phyloP scores from a whole-genome alignment of 2,888 invertebrate species.

The Acanthosepion lycidas region DNA sequence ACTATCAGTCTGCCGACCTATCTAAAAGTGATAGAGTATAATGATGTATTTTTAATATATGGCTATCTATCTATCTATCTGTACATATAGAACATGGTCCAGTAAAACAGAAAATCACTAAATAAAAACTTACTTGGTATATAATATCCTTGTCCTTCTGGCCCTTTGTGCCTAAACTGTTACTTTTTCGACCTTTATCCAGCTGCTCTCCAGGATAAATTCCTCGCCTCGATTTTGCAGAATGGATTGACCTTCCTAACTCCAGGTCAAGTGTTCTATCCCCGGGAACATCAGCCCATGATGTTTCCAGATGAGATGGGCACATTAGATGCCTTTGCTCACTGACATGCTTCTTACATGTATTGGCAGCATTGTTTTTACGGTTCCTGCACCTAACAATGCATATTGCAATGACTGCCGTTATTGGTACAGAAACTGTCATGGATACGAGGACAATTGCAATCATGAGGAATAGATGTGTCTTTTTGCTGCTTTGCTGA shows the following conservation, averaged over 20 bases:
- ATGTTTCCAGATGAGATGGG: neutral
- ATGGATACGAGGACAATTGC: neutral
- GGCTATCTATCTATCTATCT: no score
- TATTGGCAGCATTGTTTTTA: neutral
- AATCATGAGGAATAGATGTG: neutral
- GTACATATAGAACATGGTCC: neutral
- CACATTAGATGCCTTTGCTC: neutral
- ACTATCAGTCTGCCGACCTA: no score
- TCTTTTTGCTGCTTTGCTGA: neutral
- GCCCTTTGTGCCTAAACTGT: neutral
- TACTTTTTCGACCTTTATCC: slow-evolving; percentile 12
- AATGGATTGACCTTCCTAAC: neutral
- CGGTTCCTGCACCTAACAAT: slow-evolving; percentile 7
- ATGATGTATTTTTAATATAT: no score
- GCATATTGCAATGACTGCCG: neutral
- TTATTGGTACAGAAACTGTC: neutral
- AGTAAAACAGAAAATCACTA: neutral
- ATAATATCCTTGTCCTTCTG: slow-evolving; percentile 2
- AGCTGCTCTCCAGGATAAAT: neutral
- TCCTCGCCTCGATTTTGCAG: neutral
- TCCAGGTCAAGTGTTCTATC: neutral
- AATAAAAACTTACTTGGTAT: slow-evolving; percentile 33
- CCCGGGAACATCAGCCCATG: neutral
- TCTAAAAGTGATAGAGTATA: no score
- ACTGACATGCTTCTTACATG: neutral